Conservation (phyloP, 2,113 vertebrate genomes). For the Oriolus oriolus region DNA sequence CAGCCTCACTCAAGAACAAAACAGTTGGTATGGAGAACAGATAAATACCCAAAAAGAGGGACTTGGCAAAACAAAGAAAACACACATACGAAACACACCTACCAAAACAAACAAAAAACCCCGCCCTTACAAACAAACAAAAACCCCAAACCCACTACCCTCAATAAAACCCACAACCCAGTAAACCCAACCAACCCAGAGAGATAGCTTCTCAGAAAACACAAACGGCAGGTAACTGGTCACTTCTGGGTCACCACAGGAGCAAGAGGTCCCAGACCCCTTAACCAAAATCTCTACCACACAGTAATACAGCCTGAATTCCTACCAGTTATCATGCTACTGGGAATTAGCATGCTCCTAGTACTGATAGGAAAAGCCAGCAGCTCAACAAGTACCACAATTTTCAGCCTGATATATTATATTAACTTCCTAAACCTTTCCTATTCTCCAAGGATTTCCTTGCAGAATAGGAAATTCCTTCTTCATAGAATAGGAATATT, state of each 20-base stretch:
- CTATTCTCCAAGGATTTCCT: too few relatives aligned
- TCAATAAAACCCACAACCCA: not conserved
- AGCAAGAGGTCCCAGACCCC: not conserved
- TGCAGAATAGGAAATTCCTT: too few relatives aligned
- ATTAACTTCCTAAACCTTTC: not conserved
- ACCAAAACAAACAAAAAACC: not conserved
- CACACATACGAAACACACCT: rapidly evolving
- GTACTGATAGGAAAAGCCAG: not conserved
- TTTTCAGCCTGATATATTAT: not conserved
- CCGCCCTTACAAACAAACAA: not conserved
- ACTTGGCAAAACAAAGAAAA: not conserved
- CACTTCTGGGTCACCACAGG: not conserved
- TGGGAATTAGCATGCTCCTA: not conserved
- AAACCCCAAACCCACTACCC: not conserved
- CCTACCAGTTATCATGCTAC: not conserved
- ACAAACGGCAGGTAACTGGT: not conserved
- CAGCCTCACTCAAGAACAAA: not conserved
- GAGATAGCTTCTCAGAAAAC: not conserved
- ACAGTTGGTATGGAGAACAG: not conserved
- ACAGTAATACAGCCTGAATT: not conserved
- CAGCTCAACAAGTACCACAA: not conserved
- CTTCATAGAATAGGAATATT: too few relatives aligned
- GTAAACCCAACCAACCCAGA: not conserved
- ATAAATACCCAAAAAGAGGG: not conserved
- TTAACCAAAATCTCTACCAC: not conserved